phyloP scores from a whole-genome alignment of 2,797 vertebrate species.

The Pseudochaenichthys georgianus region DNA sequence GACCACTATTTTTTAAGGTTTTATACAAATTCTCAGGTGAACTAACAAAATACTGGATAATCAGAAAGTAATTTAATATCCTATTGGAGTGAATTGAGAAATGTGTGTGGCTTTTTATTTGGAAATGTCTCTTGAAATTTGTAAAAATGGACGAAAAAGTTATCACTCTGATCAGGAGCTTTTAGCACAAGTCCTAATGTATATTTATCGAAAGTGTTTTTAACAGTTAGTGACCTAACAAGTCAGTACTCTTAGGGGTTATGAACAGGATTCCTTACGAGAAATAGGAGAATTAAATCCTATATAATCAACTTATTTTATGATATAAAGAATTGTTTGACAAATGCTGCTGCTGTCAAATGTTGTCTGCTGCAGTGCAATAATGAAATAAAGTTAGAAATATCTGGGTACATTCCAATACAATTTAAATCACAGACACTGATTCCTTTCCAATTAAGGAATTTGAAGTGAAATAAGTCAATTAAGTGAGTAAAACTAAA shows the following conservation, averaged over 20 bases:
- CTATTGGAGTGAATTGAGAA: neutral
- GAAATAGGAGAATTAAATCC: neutral
- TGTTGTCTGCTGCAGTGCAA: no score
- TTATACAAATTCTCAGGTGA: neutral
- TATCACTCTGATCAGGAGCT: neutral
- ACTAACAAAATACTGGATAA: neutral
- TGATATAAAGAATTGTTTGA: neutral
- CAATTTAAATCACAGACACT: no score
- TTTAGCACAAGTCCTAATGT: neutral
- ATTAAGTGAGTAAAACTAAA: neutral
- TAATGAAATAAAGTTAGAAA: neutral
- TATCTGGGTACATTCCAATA: neutral
- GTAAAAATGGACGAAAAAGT: neutral
- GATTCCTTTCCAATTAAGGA: neutral
- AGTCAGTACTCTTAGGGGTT: neutral
- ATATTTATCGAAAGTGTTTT: neutral
- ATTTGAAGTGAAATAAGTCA: neutral
- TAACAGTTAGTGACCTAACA: neutral
- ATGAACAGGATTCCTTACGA: neutral
- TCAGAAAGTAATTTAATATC: neutral
- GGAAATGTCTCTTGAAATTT: neutral
- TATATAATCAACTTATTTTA: neutral
- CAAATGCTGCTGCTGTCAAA: neutral
- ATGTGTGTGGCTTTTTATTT: constrained; percentile 1
- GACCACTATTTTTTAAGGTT: neutral